Conservation (phyloP, 23 tunicate genomes). For the Oikopleura albicans region DNA sequence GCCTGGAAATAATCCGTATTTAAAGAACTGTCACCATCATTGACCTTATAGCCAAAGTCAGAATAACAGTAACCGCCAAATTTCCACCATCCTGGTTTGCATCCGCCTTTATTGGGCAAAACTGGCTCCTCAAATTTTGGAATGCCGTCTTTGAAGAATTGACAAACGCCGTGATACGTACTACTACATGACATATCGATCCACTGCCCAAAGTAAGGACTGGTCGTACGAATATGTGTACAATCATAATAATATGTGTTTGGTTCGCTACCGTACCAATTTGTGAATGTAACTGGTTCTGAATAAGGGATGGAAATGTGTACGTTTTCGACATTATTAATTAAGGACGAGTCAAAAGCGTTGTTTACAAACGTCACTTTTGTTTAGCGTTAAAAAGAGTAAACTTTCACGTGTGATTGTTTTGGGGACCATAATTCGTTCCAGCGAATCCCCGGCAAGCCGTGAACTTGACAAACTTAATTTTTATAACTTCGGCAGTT, state of each 20-base stretch:
- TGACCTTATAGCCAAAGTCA: background rate
- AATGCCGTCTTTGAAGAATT: background rate
- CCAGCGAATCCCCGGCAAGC: too few species aligned
- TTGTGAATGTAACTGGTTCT: background rate
- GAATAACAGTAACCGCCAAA: background rate
- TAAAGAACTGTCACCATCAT: background rate
- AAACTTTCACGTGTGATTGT: too few species aligned
- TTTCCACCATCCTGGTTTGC: background rate
- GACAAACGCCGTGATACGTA: background rate
- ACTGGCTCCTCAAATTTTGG: background rate
- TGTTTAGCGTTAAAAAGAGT: too few species aligned
- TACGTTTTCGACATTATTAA: too few species aligned
- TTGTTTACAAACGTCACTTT: too few species aligned
- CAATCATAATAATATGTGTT: slow-evolving; percentile 11
- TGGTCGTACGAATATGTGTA: background rate
- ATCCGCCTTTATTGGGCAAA: background rate
- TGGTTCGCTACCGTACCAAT: slow-evolving; percentile 13
- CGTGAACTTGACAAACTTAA: too few species aligned
- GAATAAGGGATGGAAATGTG: too few species aligned
- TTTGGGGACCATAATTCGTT: too few species aligned
- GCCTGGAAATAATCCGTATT: background rate
- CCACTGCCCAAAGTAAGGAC: background rate
- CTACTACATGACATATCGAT: background rate
- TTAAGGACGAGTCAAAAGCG: too few species aligned
- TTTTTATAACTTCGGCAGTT: too few species aligned